Base-by-base conservation (phyloP, 2,113 vertebrate genomes). In the Patagioenas fasciata region DNA sequence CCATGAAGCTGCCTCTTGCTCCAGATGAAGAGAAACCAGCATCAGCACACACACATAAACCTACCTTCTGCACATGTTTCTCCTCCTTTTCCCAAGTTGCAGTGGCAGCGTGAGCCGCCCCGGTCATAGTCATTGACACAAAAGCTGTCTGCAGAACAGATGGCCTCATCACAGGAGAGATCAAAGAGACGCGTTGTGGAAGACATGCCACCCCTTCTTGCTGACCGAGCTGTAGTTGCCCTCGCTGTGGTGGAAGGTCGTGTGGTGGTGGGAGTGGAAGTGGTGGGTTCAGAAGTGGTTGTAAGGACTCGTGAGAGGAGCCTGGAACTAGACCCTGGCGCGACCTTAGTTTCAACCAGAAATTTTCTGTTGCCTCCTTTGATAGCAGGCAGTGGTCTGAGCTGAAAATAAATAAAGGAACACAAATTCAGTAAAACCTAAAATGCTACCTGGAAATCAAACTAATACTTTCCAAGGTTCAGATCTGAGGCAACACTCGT, bases 111-210 rank as follows among this genome's bases (percentile, higher is more conserved):
- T 0, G 99, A 99, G n/a, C 98, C 98, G 0, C 99, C 98, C 0
- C 92, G 97, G 66, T 99, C 98, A 0, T 98, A 99, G 95, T 99
- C 98, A 1, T 98, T 98, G 93, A 98, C 97, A 62, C 99, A 99
- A 85, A 99, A 99, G 97, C 99, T 99, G 96, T 99, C 98, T 0
- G 98, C 93, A 2, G 99, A 98, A 77, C 99, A 99, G 72, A 98
- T 95, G 0, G 98, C 98, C 57, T 99, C 98, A 7, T 99, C 99
- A 3, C 99, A 99, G 84, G 97, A 96, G 87, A 96, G 93, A 31
- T 99, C 98, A 3, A 98, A 98, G 57, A 98, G 93, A 5, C 98
- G 97, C 0, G 97, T 61, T 2, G 96, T 92, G 4, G 97, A 66
- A 8, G 97, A 97, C 38, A 31, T 23, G 74, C 95, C 70, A 0